A percentile compares a stretch with the other conserved stretches of the same genome.
These are phyloP conservation scores for Aphelenchoides bicaudatus DNA, from an alignment of 2,888 invertebrate species.

Conservation along the genomic window DNA sequence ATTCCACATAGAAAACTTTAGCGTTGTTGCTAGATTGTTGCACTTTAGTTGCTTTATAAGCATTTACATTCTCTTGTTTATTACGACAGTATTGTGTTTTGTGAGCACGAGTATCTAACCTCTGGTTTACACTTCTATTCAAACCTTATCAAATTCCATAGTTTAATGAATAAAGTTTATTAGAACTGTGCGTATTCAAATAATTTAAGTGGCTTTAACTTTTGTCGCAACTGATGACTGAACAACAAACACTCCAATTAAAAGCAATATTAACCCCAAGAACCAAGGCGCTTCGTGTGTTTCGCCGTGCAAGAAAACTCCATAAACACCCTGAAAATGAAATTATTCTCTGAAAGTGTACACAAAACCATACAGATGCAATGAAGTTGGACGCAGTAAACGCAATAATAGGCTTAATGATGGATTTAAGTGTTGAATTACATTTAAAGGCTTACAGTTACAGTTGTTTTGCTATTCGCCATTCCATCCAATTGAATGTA, in stretches of 20 bases:
- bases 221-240: not conserved
- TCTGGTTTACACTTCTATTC: too few species aligned
- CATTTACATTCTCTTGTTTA: constrained; percentile 1
- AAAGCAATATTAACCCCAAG: not conserved
- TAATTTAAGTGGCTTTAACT: too few species aligned
- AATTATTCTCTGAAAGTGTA: not conserved
- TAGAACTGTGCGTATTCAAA: too few species aligned
- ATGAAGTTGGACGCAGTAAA: constrained; percentile 6
- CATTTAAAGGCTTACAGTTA: too few species aligned
- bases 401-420: not conserved
- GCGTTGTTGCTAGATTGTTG: too few species aligned
- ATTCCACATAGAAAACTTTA: too few species aligned
- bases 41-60: too few species aligned
- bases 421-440: too few species aligned
- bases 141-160: too few species aligned
- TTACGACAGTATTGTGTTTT: too few species aligned
- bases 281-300: not conserved
- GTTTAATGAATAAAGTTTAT: too few species aligned
- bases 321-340: constrained; percentile 8
- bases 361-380: not conserved
- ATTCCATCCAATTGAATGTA: constrained; percentile 17
- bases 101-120: too few species aligned
- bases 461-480: constrained; percentile 4
- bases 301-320: constrained; percentile 14
- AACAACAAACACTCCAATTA: constrained; percentile 12